Conservation (phyloP, 2,888 invertebrate species). For the Malthinus seriepunctatus region DNA sequence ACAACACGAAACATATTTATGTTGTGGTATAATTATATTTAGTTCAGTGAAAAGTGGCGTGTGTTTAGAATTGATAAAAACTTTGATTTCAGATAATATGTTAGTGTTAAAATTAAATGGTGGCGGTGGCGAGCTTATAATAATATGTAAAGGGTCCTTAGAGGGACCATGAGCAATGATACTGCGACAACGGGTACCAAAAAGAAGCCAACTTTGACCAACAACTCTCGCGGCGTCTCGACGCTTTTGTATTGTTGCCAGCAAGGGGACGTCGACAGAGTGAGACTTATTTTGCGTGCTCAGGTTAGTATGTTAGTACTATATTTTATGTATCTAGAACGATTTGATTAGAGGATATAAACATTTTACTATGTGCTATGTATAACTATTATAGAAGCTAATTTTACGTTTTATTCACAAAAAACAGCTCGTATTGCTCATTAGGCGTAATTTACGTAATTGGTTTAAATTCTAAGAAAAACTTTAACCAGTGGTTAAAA, state of each 20-base stretch:
- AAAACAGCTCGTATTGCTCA: too few species aligned
- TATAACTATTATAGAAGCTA: too few species aligned
- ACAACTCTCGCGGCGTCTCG: constrained; percentile 63
- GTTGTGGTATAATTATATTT: too few species aligned
- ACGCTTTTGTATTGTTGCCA: constrained; percentile 91
- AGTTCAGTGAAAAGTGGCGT: constrained; percentile 6
- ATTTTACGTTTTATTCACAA: too few species aligned
- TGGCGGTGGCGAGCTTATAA: constrained; percentile 10
- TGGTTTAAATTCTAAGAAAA: too few species aligned
- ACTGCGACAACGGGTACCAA: constrained; percentile 26
- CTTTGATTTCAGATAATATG: constrained; percentile 26
- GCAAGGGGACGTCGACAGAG: constrained; percentile 79
- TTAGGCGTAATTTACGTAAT: too few species aligned
- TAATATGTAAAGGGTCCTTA: constrained; percentile 11
- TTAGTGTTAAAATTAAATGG: constrained; percentile 8
- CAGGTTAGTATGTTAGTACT: constrained; percentile 64
- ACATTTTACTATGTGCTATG: too few species aligned
- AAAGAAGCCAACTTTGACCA: constrained; percentile 23
- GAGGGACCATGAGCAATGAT: constrained; percentile 33
- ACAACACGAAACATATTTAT: too few species aligned
- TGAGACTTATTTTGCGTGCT: constrained; percentile 73
- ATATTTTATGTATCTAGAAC: constrained; percentile 4
- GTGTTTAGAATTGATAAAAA: constrained; percentile 6
- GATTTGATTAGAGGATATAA: constrained; percentile 2
- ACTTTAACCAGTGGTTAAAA: too few species aligned